Conservation (phyloP, 2,888 invertebrate species). For the Idaea biselata region DNA sequence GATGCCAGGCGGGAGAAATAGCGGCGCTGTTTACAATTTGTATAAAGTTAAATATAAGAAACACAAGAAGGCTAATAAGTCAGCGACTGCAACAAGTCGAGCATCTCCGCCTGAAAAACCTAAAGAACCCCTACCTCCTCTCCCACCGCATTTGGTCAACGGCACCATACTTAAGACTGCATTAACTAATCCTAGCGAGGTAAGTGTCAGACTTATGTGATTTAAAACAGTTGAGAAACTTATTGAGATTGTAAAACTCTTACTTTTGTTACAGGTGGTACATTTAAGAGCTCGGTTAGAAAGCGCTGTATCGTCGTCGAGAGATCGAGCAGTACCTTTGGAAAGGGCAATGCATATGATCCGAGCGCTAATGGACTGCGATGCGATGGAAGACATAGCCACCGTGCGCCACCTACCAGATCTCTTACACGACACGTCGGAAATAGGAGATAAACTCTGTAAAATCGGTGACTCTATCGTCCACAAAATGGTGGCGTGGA, state of each 20-base stretch:
- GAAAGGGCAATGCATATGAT: constrained; percentile 94
- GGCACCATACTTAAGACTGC: constrained; percentile 97
- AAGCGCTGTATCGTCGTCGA: constrained; percentile 91
- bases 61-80: constrained; percentile 91
- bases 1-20: constrained; percentile 99
- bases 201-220: constrained; percentile 34
- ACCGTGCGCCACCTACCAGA: constrained; percentile 95
- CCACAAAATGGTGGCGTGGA: constrained; percentile 99
- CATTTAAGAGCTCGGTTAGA: constrained; percentile 93
- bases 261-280: constrained; percentile 77
- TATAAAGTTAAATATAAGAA: constrained; percentile 99
- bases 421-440: constrained; percentile 93
- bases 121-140: constrained; percentile 77
- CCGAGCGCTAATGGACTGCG: constrained; percentile 95
- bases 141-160: constrained; percentile 90
- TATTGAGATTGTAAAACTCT: background rate
- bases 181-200: constrained; percentile 95
- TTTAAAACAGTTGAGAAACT: constrained; percentile 7
- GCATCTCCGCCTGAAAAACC: constrained; percentile 74
- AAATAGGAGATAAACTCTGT: constrained; percentile 94
- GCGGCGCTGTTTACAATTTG: constrained; percentile 98
- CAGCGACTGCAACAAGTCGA: constrained; percentile 71
- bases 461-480: constrained; percentile 99
- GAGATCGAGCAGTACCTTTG: constrained; percentile 90
- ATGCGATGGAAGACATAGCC: constrained; percentile 97